Evolutionary conservation across 2,888 invertebrate species (phyloP).

Genomic region (Ophioninae sp.): DNA sequence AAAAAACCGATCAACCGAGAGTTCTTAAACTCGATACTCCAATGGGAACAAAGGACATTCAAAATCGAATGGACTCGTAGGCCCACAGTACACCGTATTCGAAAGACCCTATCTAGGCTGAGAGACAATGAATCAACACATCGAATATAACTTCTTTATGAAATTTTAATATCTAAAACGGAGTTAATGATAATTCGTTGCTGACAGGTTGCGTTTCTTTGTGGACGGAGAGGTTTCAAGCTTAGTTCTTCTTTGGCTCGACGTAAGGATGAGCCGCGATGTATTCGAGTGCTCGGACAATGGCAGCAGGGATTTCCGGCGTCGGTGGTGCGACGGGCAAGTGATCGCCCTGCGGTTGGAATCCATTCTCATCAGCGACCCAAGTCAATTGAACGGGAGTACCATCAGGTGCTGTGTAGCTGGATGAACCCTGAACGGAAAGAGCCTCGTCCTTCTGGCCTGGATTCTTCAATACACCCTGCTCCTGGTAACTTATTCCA

Average conservation of each 20-base stretch:
- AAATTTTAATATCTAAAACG: constrained; percentile 12
- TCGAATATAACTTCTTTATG: constrained; percentile 1
- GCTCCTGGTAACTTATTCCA: constrained; percentile 61
- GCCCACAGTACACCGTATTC: not conserved
- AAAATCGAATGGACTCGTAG: too few relatives aligned
- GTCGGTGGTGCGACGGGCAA: constrained; percentile 60
- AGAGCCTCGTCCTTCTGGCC: constrained; percentile 40
- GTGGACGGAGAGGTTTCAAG: not conserved
- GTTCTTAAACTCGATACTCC: too few relatives aligned
- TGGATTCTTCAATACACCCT: constrained; percentile 55
- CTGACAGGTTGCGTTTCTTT: not conserved
- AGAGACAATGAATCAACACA: not conserved
- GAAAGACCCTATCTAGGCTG: not conserved
- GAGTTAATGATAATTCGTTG: constrained; percentile 4
- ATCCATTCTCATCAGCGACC: constrained; percentile 62
- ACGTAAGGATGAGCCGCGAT: constrained; percentile 64
- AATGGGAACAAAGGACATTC: too few relatives aligned
- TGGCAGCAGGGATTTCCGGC: constrained; percentile 62
- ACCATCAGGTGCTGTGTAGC: constrained; percentile 63
- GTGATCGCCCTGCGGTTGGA: constrained; percentile 59
- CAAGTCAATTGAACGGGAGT: constrained; percentile 54
- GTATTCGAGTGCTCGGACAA: constrained; percentile 63
- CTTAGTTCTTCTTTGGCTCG: constrained; percentile 40
- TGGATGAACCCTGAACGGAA: constrained; percentile 46
- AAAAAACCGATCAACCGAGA: too few relatives aligned